phyloP scores from a whole-genome alignment of 2,113 vertebrate species.

The Petrocephalus microphthalmus region DNA sequence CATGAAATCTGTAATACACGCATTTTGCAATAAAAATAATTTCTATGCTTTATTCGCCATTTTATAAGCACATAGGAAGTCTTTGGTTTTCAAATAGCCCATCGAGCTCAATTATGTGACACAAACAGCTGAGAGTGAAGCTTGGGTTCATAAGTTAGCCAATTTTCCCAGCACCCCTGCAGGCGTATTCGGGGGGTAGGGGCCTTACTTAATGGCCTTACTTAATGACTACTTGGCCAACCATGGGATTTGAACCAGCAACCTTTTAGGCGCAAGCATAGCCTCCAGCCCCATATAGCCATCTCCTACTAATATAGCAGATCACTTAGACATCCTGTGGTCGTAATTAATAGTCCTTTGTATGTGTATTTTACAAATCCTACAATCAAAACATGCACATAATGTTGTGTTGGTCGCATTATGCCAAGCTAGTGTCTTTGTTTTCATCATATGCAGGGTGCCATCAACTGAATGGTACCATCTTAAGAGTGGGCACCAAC shows the following conservation, averaged over 20 bases:
- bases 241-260: not conserved
- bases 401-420: not conserved
- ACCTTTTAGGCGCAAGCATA: no score
- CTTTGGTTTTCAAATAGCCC: not conserved
- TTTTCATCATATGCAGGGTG: not conserved
- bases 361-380: not conserved
- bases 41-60: not conserved
- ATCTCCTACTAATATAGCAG: not conserved
- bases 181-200: not conserved
- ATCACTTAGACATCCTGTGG: not conserved
- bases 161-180: not conserved
- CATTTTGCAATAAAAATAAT: not conserved
- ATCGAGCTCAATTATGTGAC: not conserved
- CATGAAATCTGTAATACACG: constrained; percentile 41
- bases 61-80: not conserved
- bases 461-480: not conserved
- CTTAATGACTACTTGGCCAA: not conserved
- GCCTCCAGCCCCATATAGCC: not conserved
- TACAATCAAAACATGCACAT: not conserved
- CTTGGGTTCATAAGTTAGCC: not conserved
- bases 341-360: not conserved
- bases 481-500: not conserved
- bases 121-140: not conserved
- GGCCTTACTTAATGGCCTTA: not conserved
- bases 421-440: not conserved